Base-by-base conservation (phyloP, 1,140 invertebrate genomes). In the Drosophila tristis region DNA sequence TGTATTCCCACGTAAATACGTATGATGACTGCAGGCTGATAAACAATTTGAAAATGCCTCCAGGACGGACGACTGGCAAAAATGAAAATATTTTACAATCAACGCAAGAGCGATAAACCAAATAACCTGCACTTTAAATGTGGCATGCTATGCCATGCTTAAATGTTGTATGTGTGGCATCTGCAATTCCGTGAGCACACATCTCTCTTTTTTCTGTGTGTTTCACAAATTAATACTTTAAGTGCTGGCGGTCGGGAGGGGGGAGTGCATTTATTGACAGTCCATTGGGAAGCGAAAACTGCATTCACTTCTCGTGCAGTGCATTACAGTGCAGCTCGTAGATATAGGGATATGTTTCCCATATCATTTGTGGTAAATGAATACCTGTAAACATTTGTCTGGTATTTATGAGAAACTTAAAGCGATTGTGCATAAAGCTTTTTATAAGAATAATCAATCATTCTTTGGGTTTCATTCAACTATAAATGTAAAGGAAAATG, bases 1-100 rank as follows among this genome's bases (percentile, higher is more conserved):
- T 35, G 9, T 11, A 11, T 35, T 11, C 29, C 7, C 8, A 8
- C 8, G 29, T 35, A 35, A 11, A 59, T 44, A 50, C 9, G 20
- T 39, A 25, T 45, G 50, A 62, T 44, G 26, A 42, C 53, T 48
- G 31, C 59, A 35, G 60, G 35, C 23, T 62, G 59, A 74, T 75
- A 74, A 74, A 74, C 72, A 74, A 74, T 73, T 74, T 74, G 31
- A 65, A 74, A 74, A 44, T 53, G 29, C 71, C 49, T 16, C 7
- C 31, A 54, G 31, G 43, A 51, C 56, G n/a, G 43, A 51, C 56
- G n/a, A 74, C 13, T 70, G 43, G 31, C 9, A 29, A 31, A 39
- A 47, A 70, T 56, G 44, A 67, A 56, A 57, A 57, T 15, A 20
- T 45, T n/a, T 25, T 23, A 57, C 43, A 57, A 45, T 35, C 26